A percentile compares a stretch with the other conserved stretches of the same genome.
Conservation (phyloP, 2,113 vertebrate species). For the Eonycteris spelaea region DNA sequence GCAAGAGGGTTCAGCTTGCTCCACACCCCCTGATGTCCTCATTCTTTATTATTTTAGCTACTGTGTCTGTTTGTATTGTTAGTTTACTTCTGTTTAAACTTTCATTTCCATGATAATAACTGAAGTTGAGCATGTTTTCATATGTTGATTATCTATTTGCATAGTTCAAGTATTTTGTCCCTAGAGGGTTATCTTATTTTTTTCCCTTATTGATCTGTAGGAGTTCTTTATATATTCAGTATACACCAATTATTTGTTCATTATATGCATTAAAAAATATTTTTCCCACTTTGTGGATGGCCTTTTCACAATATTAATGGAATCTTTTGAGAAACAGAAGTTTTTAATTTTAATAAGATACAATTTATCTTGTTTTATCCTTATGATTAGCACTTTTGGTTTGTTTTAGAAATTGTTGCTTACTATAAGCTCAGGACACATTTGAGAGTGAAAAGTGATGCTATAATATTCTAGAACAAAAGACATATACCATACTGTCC, state of each 20-base stretch:
- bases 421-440: background rate
- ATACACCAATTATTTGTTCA: background rate
- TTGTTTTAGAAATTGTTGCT: background rate
- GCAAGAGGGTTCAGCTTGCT: background rate
- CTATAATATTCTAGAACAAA: background rate
- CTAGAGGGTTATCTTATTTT: background rate
- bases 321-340: background rate
- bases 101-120: background rate
- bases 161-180: background rate
- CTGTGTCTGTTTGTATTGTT: background rate
- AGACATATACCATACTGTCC: background rate
- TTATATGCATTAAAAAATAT: background rate
- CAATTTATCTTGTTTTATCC: background rate
- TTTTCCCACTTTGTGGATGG: background rate
- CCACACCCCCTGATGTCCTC: background rate
- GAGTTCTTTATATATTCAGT: background rate
- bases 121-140: background rate
- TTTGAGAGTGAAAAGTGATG: background rate
- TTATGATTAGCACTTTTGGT: background rate
- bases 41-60: background rate
- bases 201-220: background rate
- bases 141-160: background rate
- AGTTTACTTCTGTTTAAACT: background rate
- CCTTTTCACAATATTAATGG: background rate
- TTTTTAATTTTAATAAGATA: background rate